Percentiles rank a stretch among this genome's conserved stretches.
These are phyloP conservation scores for Petrosia ficiformis DNA, from an alignment of 37 sponge, comb jelly and placozoan genomes.

Conservation along the genomic window DNA sequence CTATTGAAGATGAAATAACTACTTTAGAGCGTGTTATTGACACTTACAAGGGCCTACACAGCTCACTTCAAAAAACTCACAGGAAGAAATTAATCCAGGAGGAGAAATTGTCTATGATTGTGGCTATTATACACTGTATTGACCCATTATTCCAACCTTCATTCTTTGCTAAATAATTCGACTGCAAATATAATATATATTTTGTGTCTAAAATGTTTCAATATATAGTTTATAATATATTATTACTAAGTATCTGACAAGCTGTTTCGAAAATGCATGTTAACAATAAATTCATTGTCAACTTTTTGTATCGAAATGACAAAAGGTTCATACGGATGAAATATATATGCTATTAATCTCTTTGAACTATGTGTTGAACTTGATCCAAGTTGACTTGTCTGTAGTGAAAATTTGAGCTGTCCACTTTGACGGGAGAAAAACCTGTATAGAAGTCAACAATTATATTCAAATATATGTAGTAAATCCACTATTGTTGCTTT, in stretches of 20 bases:
- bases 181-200: background rate
- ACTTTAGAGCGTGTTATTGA: no score
- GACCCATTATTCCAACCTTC: background rate
- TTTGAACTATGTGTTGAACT: background rate
- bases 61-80: no score
- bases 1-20: no score
- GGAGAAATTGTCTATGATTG: background rate
- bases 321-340: conserved; percentile 92
- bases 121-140: background rate
- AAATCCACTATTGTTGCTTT: no score
- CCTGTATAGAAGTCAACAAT: conserved; percentile 21
- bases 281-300: conserved; percentile 67
- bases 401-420: conserved; percentile 33
- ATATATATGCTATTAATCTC: conserved; percentile 84
- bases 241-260: background rate
- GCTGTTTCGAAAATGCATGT: conserved; percentile 76
- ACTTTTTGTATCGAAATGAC: conserved; percentile 85
- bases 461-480: background rate
- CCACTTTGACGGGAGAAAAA: conserved; percentile 56
- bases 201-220: background rate
- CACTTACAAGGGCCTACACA: no score
- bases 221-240: background rate
- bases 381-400: conserved; percentile 12
- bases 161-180: background rate
- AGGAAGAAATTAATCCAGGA: background rate